Percentiles rank a stretch among this genome's conserved stretches.
Conservation (phyloP, 1,140 invertebrate species). For the Drosophila nasuta region DNA sequence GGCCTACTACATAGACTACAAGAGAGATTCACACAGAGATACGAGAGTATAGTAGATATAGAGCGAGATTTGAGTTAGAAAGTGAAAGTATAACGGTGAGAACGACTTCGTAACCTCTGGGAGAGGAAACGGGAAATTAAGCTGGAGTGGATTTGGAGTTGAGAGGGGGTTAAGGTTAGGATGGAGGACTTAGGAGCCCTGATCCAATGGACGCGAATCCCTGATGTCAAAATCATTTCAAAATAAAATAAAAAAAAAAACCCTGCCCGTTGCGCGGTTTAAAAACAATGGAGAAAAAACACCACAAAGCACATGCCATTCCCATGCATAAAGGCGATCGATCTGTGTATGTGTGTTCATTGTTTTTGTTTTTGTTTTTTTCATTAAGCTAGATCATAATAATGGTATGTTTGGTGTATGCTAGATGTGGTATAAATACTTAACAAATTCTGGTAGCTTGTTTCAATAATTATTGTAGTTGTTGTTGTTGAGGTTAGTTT, state of each 20-base stretch:
- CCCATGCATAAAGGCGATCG: conserved; percentile 46
- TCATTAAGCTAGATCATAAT: conserved; percentile 15
- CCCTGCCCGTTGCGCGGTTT: conserved; percentile 4
- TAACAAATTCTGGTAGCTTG: background rate
- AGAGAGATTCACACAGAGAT: conserved; percentile 36
- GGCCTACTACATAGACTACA: conserved; percentile 35
- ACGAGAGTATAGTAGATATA: background rate
- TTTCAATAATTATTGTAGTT: no score
- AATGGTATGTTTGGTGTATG: conserved; percentile 18
- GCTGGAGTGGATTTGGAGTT: background rate
- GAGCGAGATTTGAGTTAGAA: conserved; percentile 13
- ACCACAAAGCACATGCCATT: conserved; percentile 46
- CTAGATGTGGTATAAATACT: conserved; percentile 6
- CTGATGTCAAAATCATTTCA: background rate
- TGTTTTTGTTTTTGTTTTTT: no score
- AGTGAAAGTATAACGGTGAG: conserved; percentile 9
- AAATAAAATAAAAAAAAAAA: background rate
- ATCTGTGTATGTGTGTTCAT: conserved; percentile 8
- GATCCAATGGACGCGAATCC: background rate
- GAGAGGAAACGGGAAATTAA: background rate
- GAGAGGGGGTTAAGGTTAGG: no score
- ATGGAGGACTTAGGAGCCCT: background rate
- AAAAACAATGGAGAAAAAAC: conserved; percentile 11
- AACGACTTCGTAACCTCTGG: background rate
- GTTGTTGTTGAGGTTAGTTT: conserved; percentile 31